These are phyloP conservation scores for Dendrocincla tyrannina DNA, from an alignment of 2,797 vertebrate genomes.

Conservation along the genomic window DNA sequence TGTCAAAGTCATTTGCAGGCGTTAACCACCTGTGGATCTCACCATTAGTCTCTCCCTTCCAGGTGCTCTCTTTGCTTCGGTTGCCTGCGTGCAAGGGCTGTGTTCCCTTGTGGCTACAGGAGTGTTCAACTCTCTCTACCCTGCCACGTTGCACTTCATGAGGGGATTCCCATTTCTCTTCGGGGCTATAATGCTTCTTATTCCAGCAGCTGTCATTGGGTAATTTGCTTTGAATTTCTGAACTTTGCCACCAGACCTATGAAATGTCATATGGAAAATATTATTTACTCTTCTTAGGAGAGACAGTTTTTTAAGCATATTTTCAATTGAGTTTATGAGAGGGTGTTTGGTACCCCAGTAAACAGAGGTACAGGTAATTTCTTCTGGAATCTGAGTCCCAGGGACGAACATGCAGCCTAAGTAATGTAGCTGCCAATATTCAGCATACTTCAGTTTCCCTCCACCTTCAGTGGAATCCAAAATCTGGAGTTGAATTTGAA, in stretches of 20 bases:
- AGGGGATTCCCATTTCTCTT: conserved; percentile 93
- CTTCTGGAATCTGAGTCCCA: background rate
- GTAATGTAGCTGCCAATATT: background rate
- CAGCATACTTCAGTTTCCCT: background rate
- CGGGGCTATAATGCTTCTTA: conserved; percentile 84
- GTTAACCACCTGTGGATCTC: background rate
- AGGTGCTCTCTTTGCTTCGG: conserved; percentile 90
- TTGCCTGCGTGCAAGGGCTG: conserved; percentile 88
- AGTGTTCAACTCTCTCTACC: conserved; percentile 91
- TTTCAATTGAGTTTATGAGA: background rate
- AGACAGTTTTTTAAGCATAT: background rate
- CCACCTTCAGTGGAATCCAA: background rate
- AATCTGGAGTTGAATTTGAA: background rate
- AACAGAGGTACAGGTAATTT: background rate
- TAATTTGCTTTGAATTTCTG: conserved; percentile 67
- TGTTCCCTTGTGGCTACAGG: conserved; percentile 84
- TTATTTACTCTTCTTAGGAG: background rate
- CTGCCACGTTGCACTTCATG: conserved; percentile 89
- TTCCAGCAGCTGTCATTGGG: conserved; percentile 88
- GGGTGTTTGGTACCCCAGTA: background rate
- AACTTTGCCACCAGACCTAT: background rate
- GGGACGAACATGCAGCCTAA: background rate
- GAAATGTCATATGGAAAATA: background rate
- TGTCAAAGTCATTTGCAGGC: background rate
- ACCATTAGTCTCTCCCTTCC: background rate